These are phyloP conservation scores for Shargacucullia verbasci DNA, from an alignment of 2,888 invertebrate genomes.

Conservation along the genomic window DNA sequence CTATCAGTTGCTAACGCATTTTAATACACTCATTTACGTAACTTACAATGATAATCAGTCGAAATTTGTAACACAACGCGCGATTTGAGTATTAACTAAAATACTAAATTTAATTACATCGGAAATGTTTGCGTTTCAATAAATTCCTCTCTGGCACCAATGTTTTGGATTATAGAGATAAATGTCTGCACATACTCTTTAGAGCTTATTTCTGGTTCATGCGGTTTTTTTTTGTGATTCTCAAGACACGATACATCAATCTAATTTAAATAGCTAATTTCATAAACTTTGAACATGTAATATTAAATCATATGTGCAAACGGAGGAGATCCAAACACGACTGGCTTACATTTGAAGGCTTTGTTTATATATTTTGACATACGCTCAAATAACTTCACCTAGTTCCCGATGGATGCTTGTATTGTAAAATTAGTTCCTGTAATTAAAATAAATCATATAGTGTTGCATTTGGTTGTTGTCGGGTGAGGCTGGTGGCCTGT, in stretches of 20 bases:
- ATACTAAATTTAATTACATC: conserved; percentile 33
- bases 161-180: conserved; percentile 37
- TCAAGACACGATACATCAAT: conserved; percentile 29
- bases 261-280: conserved; percentile 27
- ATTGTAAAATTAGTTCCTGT: conserved; percentile 40
- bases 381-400: conserved; percentile 45
- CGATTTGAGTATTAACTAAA: too few species aligned
- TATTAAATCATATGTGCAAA: conserved; percentile 32
- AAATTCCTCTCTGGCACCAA: conserved; percentile 19
- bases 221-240: conserved; percentile 16
- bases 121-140: conserved; percentile 28
- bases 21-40: conserved; percentile 54
- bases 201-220: conserved; percentile 24
- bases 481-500: conserved; percentile 45
- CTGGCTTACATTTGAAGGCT: conserved; percentile 34
- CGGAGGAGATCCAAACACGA: conserved; percentile 36
- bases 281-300: conserved; percentile 39
- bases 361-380: conserved; percentile 56
- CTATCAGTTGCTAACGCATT: conserved; percentile 55
- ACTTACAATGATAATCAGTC: conserved; percentile 33
- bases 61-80: too few species aligned
- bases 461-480: conserved; percentile 54
- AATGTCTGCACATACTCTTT: conserved; percentile 31
- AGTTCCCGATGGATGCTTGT: conserved; percentile 36
- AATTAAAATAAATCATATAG: conserved; percentile 58